A percentile compares a stretch with the other conserved stretches of the same genome.
phyloP scores from a whole-genome alignment of 2,797 vertebrate species.

The Channallabes apus region DNA sequence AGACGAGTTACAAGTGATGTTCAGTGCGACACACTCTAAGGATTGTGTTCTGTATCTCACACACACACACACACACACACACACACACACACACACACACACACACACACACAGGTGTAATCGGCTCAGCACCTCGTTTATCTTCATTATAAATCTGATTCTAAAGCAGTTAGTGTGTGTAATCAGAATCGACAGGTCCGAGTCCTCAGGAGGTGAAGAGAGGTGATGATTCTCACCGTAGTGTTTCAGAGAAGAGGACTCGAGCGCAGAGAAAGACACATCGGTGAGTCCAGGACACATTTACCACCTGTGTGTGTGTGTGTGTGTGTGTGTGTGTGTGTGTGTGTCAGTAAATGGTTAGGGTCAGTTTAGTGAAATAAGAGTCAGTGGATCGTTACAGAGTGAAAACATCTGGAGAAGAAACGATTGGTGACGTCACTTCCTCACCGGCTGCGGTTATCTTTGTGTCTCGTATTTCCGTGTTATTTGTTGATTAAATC shows the following conservation, averaged over 20 bases:
- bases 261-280: slow-evolving; percentile 38
- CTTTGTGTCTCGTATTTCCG: background rate
- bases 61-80: no score
- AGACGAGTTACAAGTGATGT: no score
- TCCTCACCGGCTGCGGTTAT: background rate
- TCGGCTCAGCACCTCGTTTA: background rate
- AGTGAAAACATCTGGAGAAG: background rate
- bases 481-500: background rate
- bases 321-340: background rate
- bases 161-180: background rate
- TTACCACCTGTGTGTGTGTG: background rate
- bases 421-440: background rate
- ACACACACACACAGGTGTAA: background rate
- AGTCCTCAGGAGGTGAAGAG: slow-evolving; percentile 39
- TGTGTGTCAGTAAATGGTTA: background rate
- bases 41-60: no score
- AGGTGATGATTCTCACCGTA: slow-evolving; percentile 15
- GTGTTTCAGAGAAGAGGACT: slow-evolving; percentile 43
- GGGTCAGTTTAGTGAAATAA: background rate
- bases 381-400: background rate
- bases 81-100: no score
- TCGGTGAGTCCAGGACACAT: slow-evolving; percentile 26
- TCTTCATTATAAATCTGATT: background rate
- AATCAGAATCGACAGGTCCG: slow-evolving; percentile 26
- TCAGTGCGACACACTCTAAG: no score